Base-by-base conservation (phyloP, 2,113 vertebrate genomes). In the Myanophis thanlyinensis region DNA sequence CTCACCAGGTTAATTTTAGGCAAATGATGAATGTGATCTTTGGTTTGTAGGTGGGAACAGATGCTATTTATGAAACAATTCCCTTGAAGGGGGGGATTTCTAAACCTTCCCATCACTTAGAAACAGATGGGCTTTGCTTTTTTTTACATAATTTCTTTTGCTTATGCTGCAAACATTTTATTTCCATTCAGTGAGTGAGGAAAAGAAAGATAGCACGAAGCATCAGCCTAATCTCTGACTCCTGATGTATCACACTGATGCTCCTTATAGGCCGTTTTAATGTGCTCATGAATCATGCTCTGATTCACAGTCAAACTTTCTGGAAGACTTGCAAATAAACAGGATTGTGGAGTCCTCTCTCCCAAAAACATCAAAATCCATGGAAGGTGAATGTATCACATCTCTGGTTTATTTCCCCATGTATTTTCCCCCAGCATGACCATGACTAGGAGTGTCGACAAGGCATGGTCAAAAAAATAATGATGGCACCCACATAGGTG, bases 61-160 rank as follows among this genome's bases (percentile, higher is more conserved):
- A 90, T 90, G 89, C 52, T 90, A 90, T 90, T 90, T 90, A 52
- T 90, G 47, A 90, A 89, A 73, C 89, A 80, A 25, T 90, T 80
- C 73, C 49, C 27, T 53, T 85, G 73, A 44, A n/a, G n/a, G 23
- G 27, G 56, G 67, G 23, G 67, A 8, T 52, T 90, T 73, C 73
- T n/a, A 52, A 25, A 44, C 12, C 89, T 49, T 84, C 84, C 22
- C 89, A 52, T 27, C 67, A 84, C 3, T 52, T 52, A 52, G 89
- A 53, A 90, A 53, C 67, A 90, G 89, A 53, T 85, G 62, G 89
- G 52, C 27, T 84, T 90, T 46, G 48, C 51, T 84, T 90, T 54
- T 84, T 90, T 25, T 6, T 48, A 9, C 73, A 23, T 27, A 27
- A 89, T 52, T 53, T 53, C 23, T n/a, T 44, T 25, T 53, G 40